These are phyloP conservation scores for Mycteria americana DNA, from an alignment of 2,797 vertebrate species.

Conservation along the genomic window DNA sequence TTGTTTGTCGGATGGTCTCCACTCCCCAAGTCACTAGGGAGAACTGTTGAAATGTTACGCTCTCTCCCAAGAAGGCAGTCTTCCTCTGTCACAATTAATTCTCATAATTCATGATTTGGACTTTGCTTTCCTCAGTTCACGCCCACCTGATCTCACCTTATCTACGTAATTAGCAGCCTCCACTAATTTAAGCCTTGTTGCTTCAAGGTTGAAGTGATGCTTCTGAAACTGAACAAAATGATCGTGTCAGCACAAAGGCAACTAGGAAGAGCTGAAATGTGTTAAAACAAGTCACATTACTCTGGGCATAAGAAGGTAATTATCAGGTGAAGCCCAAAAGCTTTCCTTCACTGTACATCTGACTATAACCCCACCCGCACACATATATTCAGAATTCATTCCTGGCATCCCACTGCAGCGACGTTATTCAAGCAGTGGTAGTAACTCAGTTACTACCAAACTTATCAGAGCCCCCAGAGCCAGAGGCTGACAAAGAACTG, in stretches of 20 bases:
- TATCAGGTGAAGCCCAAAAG: not conserved
- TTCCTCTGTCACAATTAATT: not conserved
- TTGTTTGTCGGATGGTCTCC: not conserved
- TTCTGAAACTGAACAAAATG: constrained; percentile 86
- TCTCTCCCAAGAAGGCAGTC: not conserved
- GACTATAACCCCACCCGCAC: not conserved
- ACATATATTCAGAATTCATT: not conserved
- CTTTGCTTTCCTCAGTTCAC: not conserved
- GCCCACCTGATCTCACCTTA: constrained; percentile 83
- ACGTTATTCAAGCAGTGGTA: not conserved
- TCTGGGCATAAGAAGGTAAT: not conserved
- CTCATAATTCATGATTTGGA: not conserved
- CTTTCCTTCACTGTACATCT: not conserved
- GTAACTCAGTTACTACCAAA: not conserved
- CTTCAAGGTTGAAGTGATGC: constrained; percentile 75
- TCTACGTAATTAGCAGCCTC: constrained; percentile 95
- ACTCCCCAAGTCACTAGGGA: not conserved
- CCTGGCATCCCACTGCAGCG: not conserved
- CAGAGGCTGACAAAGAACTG: not conserved
- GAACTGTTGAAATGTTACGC: not conserved
- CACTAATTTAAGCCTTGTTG: constrained; percentile 84
- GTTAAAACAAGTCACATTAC: not conserved
- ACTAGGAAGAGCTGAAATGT: not conserved
- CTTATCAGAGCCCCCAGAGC: not conserved
- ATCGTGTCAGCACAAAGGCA: not conserved